Conservation (phyloP, 2,797 vertebrate species). For the Vultur gryphus region DNA sequence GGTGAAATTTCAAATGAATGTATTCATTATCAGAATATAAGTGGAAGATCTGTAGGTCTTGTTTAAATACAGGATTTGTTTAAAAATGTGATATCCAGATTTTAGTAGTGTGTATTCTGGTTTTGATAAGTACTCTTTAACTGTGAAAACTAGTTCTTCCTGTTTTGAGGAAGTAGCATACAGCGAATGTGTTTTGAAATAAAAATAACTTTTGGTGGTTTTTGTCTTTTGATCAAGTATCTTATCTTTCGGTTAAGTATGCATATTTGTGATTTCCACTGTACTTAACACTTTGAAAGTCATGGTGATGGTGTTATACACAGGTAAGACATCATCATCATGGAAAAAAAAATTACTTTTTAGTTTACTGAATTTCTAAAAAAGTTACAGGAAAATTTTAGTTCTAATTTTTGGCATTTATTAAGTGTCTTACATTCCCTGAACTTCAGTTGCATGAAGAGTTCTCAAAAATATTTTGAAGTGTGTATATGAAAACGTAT, state of each 20-base stretch:
- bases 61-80: slow-evolving; percentile 17
- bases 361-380: neutral
- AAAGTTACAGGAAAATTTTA: neutral
- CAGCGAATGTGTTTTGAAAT: neutral
- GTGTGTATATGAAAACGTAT: neutral
- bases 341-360: neutral
- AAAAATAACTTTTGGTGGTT: neutral
- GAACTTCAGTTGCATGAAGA: neutral
- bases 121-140: neutral
- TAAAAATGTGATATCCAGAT: neutral
- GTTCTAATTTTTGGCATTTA: neutral
- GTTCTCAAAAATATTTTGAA: neutral
- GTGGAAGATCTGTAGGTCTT: neutral
- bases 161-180: neutral
- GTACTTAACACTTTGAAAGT: neutral
- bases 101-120: neutral
- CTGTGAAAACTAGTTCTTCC: neutral
- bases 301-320: neutral
- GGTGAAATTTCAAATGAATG: neutral
- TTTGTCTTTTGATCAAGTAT: neutral
- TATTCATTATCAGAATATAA: neutral
- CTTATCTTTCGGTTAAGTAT: neutral
- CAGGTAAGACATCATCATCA: neutral
- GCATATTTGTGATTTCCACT: neutral
- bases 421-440: neutral